phyloP scores from a whole-genome alignment of 2,113 vertebrate species.

The Tachycineta bicolor region DNA sequence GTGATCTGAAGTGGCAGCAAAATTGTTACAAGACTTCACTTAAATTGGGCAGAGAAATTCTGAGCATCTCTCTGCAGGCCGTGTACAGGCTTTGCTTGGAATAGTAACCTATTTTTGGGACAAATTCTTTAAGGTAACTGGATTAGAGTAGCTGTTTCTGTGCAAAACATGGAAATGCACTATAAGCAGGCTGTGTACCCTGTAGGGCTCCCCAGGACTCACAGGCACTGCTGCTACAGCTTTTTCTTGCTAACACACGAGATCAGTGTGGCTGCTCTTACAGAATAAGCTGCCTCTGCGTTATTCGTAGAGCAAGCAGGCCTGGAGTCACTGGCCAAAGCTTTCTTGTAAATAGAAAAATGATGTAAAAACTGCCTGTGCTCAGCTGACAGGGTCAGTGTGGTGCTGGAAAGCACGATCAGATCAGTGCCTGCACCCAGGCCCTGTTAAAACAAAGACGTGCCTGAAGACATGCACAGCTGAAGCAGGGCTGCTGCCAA shows the following conservation, averaged over 20 bases:
- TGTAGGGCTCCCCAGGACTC: not conserved
- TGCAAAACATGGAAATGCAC: not conserved
- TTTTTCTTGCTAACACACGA: not conserved
- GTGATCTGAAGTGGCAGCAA: not conserved
- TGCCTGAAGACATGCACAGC: constrained; percentile 20
- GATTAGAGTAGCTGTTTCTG: not conserved
- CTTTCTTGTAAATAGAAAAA: not conserved
- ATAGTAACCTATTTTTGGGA: not conserved
- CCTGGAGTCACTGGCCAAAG: not conserved
- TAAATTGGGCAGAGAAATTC: not conserved
- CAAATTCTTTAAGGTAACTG: not conserved
- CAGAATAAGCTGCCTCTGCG: not conserved
- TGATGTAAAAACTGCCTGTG: not conserved
- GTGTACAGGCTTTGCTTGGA: not conserved
- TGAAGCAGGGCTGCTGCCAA: not conserved
- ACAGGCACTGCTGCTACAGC: not conserved
- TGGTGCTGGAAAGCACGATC: not conserved
- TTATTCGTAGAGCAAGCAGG: not conserved
- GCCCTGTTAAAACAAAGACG: not conserved
- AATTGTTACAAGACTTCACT: not conserved
- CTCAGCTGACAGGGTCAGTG: not conserved
- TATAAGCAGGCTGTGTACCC: not conserved
- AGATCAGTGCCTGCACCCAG: not conserved
- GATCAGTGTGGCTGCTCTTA: not conserved
- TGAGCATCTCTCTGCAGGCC: not conserved